Evolutionary conservation across 2,888 invertebrate genomes (phyloP), one percentile per base, ranked within the genome.

Genomic region (Frankliniella fusca): DNA sequence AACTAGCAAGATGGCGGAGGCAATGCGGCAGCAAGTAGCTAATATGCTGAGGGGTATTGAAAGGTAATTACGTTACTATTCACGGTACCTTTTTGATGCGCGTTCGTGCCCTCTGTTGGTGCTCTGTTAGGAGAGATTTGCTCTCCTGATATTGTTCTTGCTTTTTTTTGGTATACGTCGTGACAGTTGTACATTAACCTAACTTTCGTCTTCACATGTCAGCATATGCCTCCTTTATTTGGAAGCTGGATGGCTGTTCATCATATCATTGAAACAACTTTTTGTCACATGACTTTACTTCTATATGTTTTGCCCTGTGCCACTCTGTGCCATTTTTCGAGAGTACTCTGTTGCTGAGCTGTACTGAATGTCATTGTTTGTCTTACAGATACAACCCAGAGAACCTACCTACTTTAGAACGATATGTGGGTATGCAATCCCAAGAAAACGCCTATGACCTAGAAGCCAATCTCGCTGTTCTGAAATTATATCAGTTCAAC

Each of bases 401-500:
- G 84, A 98, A 99, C 89, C 91, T 98, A 80, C 92, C 93, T 84
- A 94, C 95, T 18, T 90, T 99, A 85, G 97, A 98, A 87, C 92
- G 94, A 83, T 99, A 99, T 88, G 96, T 99, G 18, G 95, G 96
- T 86, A 93, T 95, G 86, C 98, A 99, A 88, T 95, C 96, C 0
- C 91, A 93, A 84, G 97, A 98, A 87, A 97, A 98, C 88, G 94
- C 94, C 0, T 98, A 99, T 87, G 98, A 99, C 88, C 90, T 99
- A 87, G 99, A 99, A 89, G 98, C 99, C 1, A 98, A 99, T 88
- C 90, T 99, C 85, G 97, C 98, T 3, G 96, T 99, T 18, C 90
- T 99, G 80, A 99, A 99, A 89, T 89, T 99, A 85, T 98, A 99
- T 87, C 99, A 99, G 88, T 96, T 99, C 87, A 97, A 98, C 88